Conservation (phyloP, 2,888 invertebrate genomes). For the Tanytarsus gracilentus region DNA sequence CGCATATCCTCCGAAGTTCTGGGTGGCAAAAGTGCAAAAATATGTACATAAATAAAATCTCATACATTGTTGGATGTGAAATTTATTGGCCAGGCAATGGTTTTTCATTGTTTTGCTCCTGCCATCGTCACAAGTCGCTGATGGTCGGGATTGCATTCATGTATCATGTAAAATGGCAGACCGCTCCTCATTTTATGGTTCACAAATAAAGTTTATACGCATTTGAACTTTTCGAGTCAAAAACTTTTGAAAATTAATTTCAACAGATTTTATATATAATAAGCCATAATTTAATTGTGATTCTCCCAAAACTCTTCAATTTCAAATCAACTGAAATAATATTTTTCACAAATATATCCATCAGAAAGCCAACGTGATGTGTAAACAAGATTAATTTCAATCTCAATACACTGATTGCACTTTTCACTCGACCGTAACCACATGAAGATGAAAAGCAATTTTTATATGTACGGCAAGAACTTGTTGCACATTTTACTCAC, state of each 20-base stretch:
- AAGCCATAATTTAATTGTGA: no score
- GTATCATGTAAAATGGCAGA: no score
- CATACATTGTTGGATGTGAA: slow-evolving; percentile 16
- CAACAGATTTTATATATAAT: neutral
- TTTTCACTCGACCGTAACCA: no score
- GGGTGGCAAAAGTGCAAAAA: slow-evolving; percentile 19
- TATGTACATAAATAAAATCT: slow-evolving; percentile 18
- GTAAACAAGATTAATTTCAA: slow-evolving; percentile 14
- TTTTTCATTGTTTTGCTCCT: neutral
- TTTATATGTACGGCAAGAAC: no score
- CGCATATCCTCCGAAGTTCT: neutral
- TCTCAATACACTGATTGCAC: slow-evolving; percentile 3
- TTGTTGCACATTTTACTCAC: neutral
- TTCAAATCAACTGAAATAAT: no score
- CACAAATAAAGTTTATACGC: no score
- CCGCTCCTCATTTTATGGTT: no score
- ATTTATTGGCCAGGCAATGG: neutral
- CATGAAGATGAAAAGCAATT: no score
- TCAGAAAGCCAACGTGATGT: slow-evolving; percentile 5
- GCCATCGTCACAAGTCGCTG: neutral
- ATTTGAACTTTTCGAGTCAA: neutral
- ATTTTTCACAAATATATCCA: no score
- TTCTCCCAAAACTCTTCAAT: no score
- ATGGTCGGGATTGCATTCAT: no score
- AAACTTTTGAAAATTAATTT: neutral